A percentile compares a stretch with the other conserved stretches of the same genome.
phyloP scores from a whole-genome alignment of 2,113 vertebrate species.

The Aplodontia rufa region DNA sequence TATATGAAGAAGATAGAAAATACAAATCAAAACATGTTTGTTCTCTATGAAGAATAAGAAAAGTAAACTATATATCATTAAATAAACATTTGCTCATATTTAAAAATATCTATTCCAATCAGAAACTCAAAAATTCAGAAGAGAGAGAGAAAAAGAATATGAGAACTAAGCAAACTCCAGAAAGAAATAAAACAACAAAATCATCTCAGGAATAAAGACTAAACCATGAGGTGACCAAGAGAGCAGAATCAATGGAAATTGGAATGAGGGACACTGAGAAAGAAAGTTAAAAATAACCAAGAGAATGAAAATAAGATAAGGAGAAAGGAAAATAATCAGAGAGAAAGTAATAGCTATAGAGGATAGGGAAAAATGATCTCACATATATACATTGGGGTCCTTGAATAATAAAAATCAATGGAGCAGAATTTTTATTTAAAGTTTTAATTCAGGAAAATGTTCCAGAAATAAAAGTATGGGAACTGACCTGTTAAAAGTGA shows the following conservation, averaged over 20 bases:
- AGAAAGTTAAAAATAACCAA: background rate
- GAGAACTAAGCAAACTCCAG: background rate
- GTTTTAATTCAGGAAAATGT: background rate
- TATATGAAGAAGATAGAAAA: background rate
- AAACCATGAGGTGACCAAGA: background rate
- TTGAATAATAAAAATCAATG: slow-evolving; percentile 22
- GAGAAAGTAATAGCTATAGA: background rate
- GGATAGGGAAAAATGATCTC: slow-evolving; percentile 51
- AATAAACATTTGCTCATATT: background rate
- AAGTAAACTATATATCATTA: background rate
- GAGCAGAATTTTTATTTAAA: background rate
- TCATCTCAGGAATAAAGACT: background rate
- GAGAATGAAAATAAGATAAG: background rate
- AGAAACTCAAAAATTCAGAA: slow-evolving; percentile 2
- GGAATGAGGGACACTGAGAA: background rate
- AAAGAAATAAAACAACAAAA: slow-evolving; percentile 22
- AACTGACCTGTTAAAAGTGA: background rate
- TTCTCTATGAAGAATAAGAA: background rate
- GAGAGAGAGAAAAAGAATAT: background rate
- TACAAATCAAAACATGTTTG: background rate
- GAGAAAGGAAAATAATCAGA: background rate
- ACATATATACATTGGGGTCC: slow-evolving; percentile 50
- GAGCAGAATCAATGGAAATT: background rate
- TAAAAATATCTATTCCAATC: background rate
- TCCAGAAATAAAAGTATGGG: background rate